Evolutionary conservation across 2,797 vertebrate species (phyloP).

Genomic region (Acanthurus lineatus): DNA sequence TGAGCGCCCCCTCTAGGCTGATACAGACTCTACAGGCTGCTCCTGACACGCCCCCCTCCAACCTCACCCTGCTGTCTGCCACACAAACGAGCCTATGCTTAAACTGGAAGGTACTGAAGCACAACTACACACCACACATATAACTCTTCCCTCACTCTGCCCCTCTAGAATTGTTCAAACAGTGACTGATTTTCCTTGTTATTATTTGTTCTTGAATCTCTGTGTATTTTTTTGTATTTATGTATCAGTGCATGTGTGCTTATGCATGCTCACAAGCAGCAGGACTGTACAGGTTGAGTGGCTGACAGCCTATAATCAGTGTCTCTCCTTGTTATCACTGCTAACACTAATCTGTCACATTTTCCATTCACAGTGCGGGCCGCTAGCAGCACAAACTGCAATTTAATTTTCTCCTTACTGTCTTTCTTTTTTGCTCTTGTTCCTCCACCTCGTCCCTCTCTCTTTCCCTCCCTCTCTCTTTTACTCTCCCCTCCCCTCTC

Average conservation of each 20-base stretch:
- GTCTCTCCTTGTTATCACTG: conserved; percentile 72
- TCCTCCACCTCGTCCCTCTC: conserved; percentile 42
- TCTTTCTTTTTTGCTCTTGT: conserved; percentile 55
- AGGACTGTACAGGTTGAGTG: conserved; percentile 61
- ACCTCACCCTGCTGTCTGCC: conserved; percentile 89
- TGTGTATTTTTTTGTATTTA: conserved; percentile 25
- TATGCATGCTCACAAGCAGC: conserved; percentile 31
- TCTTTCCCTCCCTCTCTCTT: conserved; percentile 41
- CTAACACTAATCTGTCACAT: conserved; percentile 76
- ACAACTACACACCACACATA: neutral
- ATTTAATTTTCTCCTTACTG: conserved; percentile 72
- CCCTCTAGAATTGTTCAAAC: conserved; percentile 32
- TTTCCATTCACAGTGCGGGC: conserved; percentile 57
- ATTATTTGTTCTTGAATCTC: conserved; percentile 12
- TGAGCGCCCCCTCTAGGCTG: conserved; percentile 90
- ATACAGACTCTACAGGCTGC: conserved; percentile 95
- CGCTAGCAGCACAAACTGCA: conserved; percentile 66
- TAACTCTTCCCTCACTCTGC: neutral
- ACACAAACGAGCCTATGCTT: conserved; percentile 93
- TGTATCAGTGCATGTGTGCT: conserved; percentile 5
- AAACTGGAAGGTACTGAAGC: conserved; percentile 89
- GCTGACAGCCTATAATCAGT: conserved; percentile 72
- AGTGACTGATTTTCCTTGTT: conserved; percentile 20
- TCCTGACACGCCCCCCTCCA: conserved; percentile 89
- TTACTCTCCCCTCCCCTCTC: conserved; percentile 37